Evolutionary conservation across 2,113 vertebrate species (phyloP), one percentile per base, ranked within the genome.

Genomic region (Lutjanus erythropterus): DNA sequence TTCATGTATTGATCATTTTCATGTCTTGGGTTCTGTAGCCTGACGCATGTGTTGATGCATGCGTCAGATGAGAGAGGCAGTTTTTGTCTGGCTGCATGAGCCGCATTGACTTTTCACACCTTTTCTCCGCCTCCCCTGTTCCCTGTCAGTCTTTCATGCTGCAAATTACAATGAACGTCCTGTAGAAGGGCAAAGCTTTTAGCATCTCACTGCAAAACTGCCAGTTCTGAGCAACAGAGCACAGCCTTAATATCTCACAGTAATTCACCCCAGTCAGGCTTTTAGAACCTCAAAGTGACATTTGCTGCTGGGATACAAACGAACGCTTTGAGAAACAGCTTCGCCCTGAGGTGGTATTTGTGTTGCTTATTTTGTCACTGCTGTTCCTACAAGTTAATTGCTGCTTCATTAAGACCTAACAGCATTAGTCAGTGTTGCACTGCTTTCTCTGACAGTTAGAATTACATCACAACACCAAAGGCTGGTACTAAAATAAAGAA

Each of bases 161-260:
- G 49, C 6, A 75, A 80, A 87, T 69, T 21, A 42, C 55, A 77
- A 31, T 4, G 0, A 66, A 53, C 3, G 8, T 69, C 71, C 15
- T 62, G 11, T 16, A 62, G 65, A 79, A 82, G 69, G 75, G 27
- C 69, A 75, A 81, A 69, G 80, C 71, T 82, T 87, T 88, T 78
- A 84, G 71, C 67, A 47, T 85, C 50, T 50, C 56, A 53, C 70
- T 1, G 65, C 61, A 69, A 64, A 76, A 62, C 56, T 62, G 60
- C 18, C 37, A 10, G 27, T 78, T 75, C 47, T 68, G 68, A 67
- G 67, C 23, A 80, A 31, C 47, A 68, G 68, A 78, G 44, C 56
- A 46, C 21, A 61, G 14, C 66, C 44, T 65, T 44, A 71, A 70
- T 68, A 25, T 71, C 49, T 49, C 53, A 47, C 39, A 14, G 29